These are phyloP conservation scores for Meghimatium bilineatum DNA, from an alignment of 2,888 invertebrate genomes.

Conservation along the genomic window DNA sequence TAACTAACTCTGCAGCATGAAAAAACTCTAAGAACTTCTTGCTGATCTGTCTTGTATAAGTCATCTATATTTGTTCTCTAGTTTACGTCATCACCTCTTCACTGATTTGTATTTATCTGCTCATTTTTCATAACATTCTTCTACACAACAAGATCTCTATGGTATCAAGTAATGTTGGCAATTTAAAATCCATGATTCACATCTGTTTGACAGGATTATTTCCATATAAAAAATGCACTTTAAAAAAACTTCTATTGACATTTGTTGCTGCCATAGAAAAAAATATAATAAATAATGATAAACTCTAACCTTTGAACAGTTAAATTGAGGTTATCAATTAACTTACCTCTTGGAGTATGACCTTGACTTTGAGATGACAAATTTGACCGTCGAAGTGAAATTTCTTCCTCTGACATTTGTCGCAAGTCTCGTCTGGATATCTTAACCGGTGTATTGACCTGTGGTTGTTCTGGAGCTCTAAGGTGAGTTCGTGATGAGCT, in stretches of 20 bases:
- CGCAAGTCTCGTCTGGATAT: slow-evolving; percentile 74
- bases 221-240: background rate
- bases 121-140: too few relatives aligned
- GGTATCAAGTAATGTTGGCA: background rate
- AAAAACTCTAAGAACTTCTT: too few relatives aligned
- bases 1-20: too few relatives aligned
- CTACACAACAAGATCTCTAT: too few relatives aligned
- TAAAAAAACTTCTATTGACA: background rate
- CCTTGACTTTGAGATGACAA: slow-evolving; percentile 59
- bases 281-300: background rate
- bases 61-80: too few relatives aligned
- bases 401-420: slow-evolving; percentile 73
- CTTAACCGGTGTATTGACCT: slow-evolving; percentile 69
- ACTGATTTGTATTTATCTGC: too few relatives aligned
- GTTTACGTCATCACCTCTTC: too few relatives aligned
- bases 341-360: slow-evolving; percentile 57
- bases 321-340: background rate
- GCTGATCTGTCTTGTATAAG: too few relatives aligned
- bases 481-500: background rate
- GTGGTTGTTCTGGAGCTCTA: background rate
- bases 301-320: background rate
- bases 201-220: background rate
- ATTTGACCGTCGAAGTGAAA: slow-evolving; percentile 71
- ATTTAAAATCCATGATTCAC: background rate
- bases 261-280: background rate